A percentile compares a stretch with the other conserved stretches of the same genome.
phyloP scores from a whole-genome alignment of 2,888 invertebrate species.

The Melangyna quadrimaculata region DNA sequence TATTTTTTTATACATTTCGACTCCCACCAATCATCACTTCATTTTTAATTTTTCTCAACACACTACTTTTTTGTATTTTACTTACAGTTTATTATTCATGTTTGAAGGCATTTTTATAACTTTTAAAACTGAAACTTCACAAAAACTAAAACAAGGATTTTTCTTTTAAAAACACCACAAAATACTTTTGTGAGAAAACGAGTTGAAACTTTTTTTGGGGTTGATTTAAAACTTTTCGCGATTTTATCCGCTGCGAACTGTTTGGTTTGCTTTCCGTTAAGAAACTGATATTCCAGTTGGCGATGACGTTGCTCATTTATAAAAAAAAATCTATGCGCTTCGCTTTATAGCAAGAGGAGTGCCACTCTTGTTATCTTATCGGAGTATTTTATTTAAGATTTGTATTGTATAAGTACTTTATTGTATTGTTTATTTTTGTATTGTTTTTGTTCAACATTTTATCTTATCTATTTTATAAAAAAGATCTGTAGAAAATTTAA shows the following conservation, averaged over 20 bases:
- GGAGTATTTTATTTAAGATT: background rate
- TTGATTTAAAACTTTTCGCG: conserved; percentile 56
- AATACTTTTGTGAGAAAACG: conserved; percentile 22
- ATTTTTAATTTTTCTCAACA: conserved; percentile 11
- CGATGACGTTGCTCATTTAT: conserved; percentile 51
- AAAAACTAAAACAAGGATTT: conserved; percentile 73
- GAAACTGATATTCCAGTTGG: conserved; percentile 65
- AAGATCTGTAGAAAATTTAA: no score
- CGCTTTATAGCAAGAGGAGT: background rate
- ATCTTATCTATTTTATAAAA: background rate
- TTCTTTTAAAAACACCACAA: conserved; percentile 28
- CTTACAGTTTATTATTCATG: conserved; percentile 81
- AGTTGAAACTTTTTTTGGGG: conserved; percentile 41
- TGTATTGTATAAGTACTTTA: background rate
- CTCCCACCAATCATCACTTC: conserved; percentile 27
- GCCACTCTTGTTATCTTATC: conserved; percentile 33
- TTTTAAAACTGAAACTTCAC: conserved; percentile 78
- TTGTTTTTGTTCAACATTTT: background rate
- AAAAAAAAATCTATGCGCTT: conserved; percentile 18
- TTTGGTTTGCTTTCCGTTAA: conserved; percentile 50
- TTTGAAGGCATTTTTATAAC: conserved; percentile 80
- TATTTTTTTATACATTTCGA: conserved; percentile 15
- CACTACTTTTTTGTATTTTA: conserved; percentile 72
- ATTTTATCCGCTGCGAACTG: conserved; percentile 65
- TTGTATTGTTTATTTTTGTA: background rate